Evolutionary conservation across 2,797 vertebrate species (phyloP).

Genomic region (Sebastes kiyomatsui): DNA sequence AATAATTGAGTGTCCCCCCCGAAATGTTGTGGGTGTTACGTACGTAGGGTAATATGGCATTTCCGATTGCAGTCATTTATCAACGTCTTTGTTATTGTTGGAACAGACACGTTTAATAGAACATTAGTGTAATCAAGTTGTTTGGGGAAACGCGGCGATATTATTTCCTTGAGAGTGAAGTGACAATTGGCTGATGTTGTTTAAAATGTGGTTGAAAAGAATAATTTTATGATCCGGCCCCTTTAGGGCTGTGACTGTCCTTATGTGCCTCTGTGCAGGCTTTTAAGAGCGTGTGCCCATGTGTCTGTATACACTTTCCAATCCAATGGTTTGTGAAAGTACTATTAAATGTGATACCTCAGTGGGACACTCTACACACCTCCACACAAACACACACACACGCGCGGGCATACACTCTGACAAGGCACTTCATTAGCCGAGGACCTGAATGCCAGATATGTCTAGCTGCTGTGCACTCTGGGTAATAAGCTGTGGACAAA

Average conservation of each 20-base stretch:
- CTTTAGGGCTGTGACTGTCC: background rate
- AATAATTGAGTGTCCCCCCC: conserved; percentile 38
- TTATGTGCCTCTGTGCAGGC: background rate
- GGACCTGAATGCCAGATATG: conserved; percentile 59
- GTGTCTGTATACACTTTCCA: conserved; percentile 22
- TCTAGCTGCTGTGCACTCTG: conserved; percentile 46
- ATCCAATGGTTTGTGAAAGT: conserved; percentile 37
- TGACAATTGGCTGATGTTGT: conserved; percentile 1
- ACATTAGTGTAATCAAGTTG: background rate
- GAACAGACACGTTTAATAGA: conserved; percentile 8
- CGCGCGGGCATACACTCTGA: conserved; percentile 13
- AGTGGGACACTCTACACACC: background rate
- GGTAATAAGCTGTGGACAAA: conserved; percentile 63
- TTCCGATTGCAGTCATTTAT: conserved; percentile 57
- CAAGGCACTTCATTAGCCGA: conserved; percentile 66
- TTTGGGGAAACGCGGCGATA: conserved; percentile 10
- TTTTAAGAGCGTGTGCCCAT: background rate
- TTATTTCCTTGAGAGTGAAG: conserved; percentile 6
- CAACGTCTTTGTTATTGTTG: conserved; percentile 45
- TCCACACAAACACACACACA: background rate
- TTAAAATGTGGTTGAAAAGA: background rate
- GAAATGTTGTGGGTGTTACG: conserved; percentile 37
- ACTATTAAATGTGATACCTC: conserved; percentile 32
- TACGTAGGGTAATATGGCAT: conserved; percentile 26
- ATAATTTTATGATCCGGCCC: background rate